phyloP scores from a whole-genome alignment of 2,113 vertebrate species.

The Kobus ellipsiprymnus region DNA sequence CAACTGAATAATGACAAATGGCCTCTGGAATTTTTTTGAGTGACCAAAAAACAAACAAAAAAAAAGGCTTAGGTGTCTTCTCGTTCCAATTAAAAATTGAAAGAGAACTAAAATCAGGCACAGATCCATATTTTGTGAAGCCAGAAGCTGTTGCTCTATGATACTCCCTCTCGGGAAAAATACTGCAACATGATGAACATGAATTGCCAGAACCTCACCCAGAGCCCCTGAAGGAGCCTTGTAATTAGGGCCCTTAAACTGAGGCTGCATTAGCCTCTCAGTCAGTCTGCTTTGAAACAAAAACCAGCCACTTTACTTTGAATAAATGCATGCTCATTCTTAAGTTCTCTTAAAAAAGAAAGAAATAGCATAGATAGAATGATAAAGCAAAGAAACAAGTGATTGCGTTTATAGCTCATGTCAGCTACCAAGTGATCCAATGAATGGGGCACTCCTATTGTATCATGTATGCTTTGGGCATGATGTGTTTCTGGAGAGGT shows the following conservation, averaged over 20 bases:
- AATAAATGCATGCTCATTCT: background rate
- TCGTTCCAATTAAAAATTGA: slow-evolving; percentile 1
- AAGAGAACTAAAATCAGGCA: slow-evolving; percentile 17
- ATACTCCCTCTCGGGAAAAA: slow-evolving; percentile 5
- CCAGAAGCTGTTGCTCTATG: background rate
- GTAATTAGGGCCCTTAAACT: background rate
- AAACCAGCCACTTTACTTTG: background rate
- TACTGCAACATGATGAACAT: background rate
- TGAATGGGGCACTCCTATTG: background rate
- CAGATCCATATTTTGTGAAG: background rate
- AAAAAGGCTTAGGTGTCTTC: background rate
- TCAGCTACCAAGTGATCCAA: background rate
- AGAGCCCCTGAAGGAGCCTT: background rate
- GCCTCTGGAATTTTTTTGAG: background rate
- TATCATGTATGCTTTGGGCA: background rate
- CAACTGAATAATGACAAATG: background rate
- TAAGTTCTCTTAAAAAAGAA: background rate
- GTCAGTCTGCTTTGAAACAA: background rate
- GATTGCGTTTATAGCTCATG: background rate
- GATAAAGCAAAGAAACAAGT: background rate
- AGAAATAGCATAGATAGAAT: background rate
- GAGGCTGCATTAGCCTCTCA: background rate
- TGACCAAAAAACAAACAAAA: background rate
- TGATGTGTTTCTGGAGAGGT: background rate
- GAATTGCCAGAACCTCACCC: background rate